A percentile compares a stretch with the other conserved stretches of the same genome.
phyloP scores from a whole-genome alignment of 64 coral and sea anemone species.

The Pachyseris speciosa region DNA sequence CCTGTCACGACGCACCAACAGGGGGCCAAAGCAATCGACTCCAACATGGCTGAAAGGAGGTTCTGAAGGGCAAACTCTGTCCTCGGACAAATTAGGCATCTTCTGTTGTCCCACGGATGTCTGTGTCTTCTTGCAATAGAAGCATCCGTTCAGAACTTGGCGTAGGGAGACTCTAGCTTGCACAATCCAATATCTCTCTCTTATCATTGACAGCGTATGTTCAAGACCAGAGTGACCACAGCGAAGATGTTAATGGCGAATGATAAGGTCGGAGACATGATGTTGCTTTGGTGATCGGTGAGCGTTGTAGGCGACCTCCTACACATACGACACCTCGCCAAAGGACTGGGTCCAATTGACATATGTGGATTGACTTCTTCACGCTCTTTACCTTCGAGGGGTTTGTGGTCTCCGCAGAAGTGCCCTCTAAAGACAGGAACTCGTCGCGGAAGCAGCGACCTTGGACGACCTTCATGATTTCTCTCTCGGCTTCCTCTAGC shows the following conservation, averaged over 20 bases:
- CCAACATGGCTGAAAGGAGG: conserved; percentile 22
- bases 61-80: background rate
- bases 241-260: no score
- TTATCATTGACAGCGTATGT: conserved; percentile 36
- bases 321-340: no score
- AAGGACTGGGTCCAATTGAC: no score
- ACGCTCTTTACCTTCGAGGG: background rate
- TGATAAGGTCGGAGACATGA: conserved; percentile 19
- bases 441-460: conserved; percentile 24
- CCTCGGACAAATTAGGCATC: background rate
- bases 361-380: conserved; percentile 29
- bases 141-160: background rate
- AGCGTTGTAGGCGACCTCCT: conserved; percentile 12
- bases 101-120: background rate
- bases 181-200: conserved; percentile 34
- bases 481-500: conserved; percentile 41
- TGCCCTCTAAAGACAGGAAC: conserved; percentile 3
- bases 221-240: conserved; percentile 55
- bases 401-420: background rate
- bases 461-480: conserved; percentile 66
- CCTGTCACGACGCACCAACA: background rate
- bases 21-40: background rate
- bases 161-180: background rate
- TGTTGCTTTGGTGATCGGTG: conserved; percentile 43
- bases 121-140: background rate